Conservation (phyloP, 2,797 vertebrate genomes). For the Hephaestus fuliginosus region DNA sequence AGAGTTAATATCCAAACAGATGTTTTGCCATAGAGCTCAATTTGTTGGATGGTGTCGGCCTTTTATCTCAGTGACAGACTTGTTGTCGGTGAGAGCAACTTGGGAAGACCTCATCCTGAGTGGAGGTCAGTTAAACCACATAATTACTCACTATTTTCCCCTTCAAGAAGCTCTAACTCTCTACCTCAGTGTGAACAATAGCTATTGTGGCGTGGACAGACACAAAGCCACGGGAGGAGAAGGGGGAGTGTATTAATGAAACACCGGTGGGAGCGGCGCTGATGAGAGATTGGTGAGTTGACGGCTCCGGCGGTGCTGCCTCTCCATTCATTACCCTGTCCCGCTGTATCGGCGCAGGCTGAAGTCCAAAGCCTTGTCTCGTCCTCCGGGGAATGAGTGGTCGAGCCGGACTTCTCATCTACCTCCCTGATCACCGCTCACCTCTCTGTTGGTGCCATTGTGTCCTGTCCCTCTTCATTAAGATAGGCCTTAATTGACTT, state of each 20-base stretch:
- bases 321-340: slow-evolving; percentile 71
- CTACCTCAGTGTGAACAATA: slow-evolving; percentile 54
- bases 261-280: slow-evolving; percentile 52
- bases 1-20: neutral
- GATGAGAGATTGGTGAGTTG: slow-evolving; percentile 74
- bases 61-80: slow-evolving; percentile 33
- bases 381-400: slow-evolving; percentile 59
- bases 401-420: slow-evolving; percentile 67
- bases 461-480: slow-evolving; percentile 81
- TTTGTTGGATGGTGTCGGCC: neutral
- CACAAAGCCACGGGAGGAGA: slow-evolving; percentile 53
- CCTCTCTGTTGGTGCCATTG: slow-evolving; percentile 81
- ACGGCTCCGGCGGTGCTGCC: slow-evolving; percentile 54
- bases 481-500: slow-evolving; percentile 82
- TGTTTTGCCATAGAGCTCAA: neutral
- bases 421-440: slow-evolving; percentile 75
- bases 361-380: slow-evolving; percentile 60
- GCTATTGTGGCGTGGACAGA: slow-evolving; percentile 58
- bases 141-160: slow-evolving; percentile 59
- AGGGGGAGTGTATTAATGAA: slow-evolving; percentile 63
- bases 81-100: slow-evolving; percentile 34
- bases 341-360: slow-evolving; percentile 49
- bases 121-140: slow-evolving; percentile 52
- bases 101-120: slow-evolving; percentile 36
- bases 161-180: slow-evolving; percentile 38